Percentiles rank a stretch among this genome's conserved stretches.
These are phyloP conservation scores for Etheostoma cragini DNA, from an alignment of 2,113 vertebrate species.

Conservation along the genomic window DNA sequence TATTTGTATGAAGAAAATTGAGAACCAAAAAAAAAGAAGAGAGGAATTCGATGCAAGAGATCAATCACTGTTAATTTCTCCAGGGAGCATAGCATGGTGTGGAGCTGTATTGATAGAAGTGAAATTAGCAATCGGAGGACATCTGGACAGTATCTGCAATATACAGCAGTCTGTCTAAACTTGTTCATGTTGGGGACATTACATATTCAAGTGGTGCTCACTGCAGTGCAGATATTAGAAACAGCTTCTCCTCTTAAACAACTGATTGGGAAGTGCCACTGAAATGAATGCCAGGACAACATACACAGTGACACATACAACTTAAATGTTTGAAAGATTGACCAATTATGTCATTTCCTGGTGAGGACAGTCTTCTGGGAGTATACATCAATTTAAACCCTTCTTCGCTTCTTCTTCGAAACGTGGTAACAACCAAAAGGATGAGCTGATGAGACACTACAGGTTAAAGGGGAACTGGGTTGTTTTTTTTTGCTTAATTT, in stretches of 20 bases:
- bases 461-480: no score
- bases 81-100: constrained; percentile 8
- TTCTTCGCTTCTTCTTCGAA: not conserved
- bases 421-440: not conserved
- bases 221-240: not conserved
- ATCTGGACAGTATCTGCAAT: constrained; percentile 2
- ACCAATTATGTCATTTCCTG: no score
- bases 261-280: not conserved
- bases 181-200: constrained; percentile 2
- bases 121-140: constrained; percentile 42
- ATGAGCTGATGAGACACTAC: not conserved
- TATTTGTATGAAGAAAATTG: constrained; percentile 36
- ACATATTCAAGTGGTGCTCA: not conserved
- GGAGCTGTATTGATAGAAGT: constrained; percentile 23
- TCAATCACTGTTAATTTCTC: constrained; percentile 68
- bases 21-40: not conserved
- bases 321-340: not conserved
- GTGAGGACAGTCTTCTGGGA: not conserved
- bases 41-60: constrained; percentile 43
- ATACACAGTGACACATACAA: not conserved
- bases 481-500: no score
- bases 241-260: not conserved
- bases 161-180: not conserved
- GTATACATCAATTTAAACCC: not conserved
- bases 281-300: not conserved